A percentile compares a stretch with the other conserved stretches of the same genome.
Conservation (phyloP, 2,888 invertebrate species). For the Coelinius sp. region DNA sequence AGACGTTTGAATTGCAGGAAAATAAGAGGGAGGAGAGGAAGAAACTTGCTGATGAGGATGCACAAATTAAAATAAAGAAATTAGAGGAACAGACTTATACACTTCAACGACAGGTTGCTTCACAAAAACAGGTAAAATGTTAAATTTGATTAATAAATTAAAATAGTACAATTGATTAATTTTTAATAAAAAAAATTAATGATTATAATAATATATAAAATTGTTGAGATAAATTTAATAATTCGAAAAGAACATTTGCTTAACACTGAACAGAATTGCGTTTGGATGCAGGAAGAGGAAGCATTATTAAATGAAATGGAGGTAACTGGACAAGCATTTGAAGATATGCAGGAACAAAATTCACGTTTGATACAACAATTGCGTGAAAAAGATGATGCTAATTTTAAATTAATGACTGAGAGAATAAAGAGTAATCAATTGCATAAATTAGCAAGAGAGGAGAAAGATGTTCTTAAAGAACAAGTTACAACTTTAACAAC, state of each 20-base stretch:
- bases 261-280: constrained; percentile 69
- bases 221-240: neutral
- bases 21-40: constrained; percentile 92
- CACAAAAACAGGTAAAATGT: constrained; percentile 80
- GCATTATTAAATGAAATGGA: constrained; percentile 98
- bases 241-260: constrained; percentile 62
- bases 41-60: constrained; percentile 95
- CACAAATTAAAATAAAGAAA: constrained; percentile 92
- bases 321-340: constrained; percentile 98
- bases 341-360: constrained; percentile 99
- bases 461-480: constrained; percentile 93
- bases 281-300: constrained; percentile 86
- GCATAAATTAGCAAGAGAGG: constrained; percentile 93
- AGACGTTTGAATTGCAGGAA: constrained; percentile 74
- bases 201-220: neutral
- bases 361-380: constrained; percentile 94
- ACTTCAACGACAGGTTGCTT: constrained; percentile 90
- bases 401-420: constrained; percentile 99
- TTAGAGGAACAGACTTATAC: constrained; percentile 94
- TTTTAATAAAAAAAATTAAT: neutral
- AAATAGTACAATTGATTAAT: neutral
- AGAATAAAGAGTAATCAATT: constrained; percentile 95
- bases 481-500: constrained; percentile 84
- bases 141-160: neutral
- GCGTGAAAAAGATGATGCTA: constrained; percentile 97